Base-by-base conservation (phyloP, 2,888 invertebrate genomes). In the Cantharis rufa region DNA sequence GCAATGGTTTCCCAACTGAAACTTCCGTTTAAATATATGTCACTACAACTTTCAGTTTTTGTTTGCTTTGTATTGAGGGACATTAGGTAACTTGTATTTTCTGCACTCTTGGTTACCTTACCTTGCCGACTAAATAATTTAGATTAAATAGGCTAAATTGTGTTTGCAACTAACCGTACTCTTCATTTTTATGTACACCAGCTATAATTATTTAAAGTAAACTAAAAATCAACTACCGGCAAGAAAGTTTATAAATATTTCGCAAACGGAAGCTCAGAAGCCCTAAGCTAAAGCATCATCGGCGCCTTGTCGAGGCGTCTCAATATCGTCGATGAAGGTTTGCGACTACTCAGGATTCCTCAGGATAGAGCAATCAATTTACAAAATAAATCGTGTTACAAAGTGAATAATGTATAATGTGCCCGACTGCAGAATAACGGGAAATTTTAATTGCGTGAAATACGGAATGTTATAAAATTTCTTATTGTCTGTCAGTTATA, bases 401-500 rank as follows among this genome's bases (percentile, higher is more conserved):
- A 48, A 48, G 48, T 48, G 48, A n/a, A 48, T 28, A 48, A 48
- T 48, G 13, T 32, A 18, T 18, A 18, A 18, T 18, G 18, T 18
- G 18, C 18, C 1, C 18, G 18, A 18, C 18, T 21, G 32, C 1
- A 64, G n/a, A 64, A 11, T 21, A 64, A 21, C 21, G 15, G 70
- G 18, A 70, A 18, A 70, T 61, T 70, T 70, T 70, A 69, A 69
- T 69, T 69, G 69, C 69, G 4, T 3, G 5, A 4, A 64, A 13
- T 18, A 64, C 13, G 11, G 64, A 64, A 66, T 1, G 69, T 48
- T 69, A 18, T 71, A 13, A 62, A 63, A 63, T 24, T 71, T 71
- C 24, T 63, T 62, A 15, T 63, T 63, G 71, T 71, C 71, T 62
- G 71, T 71, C 62, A 70, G 62, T 27, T 71, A 27, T 16, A 62